Evolutionary conservation across 92 coral and sea anemone genomes (phyloP), one percentile per base, ranked within the genome.

Genomic region (Bergia puertoricense): DNA sequence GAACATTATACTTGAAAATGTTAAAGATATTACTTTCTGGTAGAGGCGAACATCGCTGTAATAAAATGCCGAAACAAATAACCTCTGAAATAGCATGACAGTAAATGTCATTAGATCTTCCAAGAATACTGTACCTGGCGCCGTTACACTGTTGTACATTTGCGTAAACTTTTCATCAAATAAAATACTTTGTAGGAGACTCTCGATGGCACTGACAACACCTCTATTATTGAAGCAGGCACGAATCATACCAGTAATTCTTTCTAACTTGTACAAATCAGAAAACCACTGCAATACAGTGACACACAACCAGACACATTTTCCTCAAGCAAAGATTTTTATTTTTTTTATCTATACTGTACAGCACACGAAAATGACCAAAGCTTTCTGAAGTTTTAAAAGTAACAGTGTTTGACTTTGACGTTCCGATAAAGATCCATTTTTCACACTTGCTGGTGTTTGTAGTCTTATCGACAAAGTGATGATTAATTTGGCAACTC

Each of bases 371-470:
- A 69, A 37, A 69, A 69, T 69, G 20, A 1, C 2, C 66, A 62
- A 62, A 62, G n/a, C n/a, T 62, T 16, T 22, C 69, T 54, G 59
- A 54, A 54, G 16, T 54, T 1, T 62, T 62, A 62, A 62, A 62
- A 62, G 18, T 56, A 0, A 6, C 65, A 56, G 65, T 56, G 65
- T 56, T 56, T 56, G 65, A 74, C 38, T 38, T 74, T 8, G 50
- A 46, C 50, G 14, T 75, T 39, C 2, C 48, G 8, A 41, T 39
- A 74, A 74, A 16, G 10, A 14, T 38, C 11, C 36, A 22, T 51
- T n/a, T 39, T 76, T 76, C 54, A 76, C 80, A 76, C 54, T 76
- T 76, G 80, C 36, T 76, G 4, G 80, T 18, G 79, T 41, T 45
- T 18, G 11, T 18, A 69, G 15, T 79, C 65, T 20, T 67, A 40